Evolutionary conservation across 2,797 vertebrate genomes (phyloP).

Genomic region (Margarornis squamiger): DNA sequence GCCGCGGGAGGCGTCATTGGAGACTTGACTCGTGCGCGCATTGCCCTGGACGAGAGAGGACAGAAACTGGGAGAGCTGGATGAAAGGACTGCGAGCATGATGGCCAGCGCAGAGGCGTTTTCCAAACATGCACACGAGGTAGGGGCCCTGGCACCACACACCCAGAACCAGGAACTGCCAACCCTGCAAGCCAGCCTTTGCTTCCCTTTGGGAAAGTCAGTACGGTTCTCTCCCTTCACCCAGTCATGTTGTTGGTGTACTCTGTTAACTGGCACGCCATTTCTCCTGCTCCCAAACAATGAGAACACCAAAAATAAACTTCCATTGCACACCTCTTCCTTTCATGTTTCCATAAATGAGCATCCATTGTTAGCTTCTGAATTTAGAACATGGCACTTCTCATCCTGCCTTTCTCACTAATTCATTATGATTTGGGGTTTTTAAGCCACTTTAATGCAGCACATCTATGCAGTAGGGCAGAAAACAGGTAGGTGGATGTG

Average conservation of each 20-base stretch:
- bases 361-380: not conserved
- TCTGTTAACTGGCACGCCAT: fast-evolving
- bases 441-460: not conserved
- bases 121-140: conserved; percentile 98
- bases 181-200: not conserved
- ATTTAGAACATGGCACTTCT: not conserved
- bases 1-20: conserved; percentile 89
- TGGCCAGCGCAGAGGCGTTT: conserved; percentile 93
- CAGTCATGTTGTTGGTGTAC: fast-evolving
- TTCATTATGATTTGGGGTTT: not conserved
- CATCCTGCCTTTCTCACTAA: not conserved
- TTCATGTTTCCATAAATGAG: not conserved
- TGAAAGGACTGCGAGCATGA: conserved; percentile 93
- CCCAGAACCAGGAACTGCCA: not conserved
- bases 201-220: not conserved
- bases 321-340: not conserved
- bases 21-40: conserved; percentile 89
- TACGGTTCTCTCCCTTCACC: not conserved
- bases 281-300: not conserved
- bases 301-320: not conserved
- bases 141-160: not conserved
- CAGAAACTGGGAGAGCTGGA: conserved; percentile 95
- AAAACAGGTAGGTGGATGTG: not conserved
- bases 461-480: not conserved
- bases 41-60: conserved; percentile 94